These are phyloP conservation scores for Aplysina aerophoba DNA, from an alignment of 37 sponge, comb jelly and placozoan genomes.

Conservation along the genomic window DNA sequence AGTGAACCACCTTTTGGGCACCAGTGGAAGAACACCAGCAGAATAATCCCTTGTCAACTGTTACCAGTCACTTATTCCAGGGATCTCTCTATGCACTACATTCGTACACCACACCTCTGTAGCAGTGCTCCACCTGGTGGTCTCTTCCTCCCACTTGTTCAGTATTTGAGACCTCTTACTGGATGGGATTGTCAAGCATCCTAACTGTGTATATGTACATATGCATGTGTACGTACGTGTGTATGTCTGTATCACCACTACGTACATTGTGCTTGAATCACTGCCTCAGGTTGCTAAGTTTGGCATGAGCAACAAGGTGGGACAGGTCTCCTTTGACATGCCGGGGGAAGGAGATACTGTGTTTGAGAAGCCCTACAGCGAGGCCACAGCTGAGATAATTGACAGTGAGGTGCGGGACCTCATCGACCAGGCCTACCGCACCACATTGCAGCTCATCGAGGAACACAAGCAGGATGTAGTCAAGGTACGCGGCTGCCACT, in stretches of 20 bases:
- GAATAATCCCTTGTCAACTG: no score
- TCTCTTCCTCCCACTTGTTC: no score
- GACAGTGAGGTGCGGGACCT: conserved; percentile 80
- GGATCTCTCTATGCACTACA: no score
- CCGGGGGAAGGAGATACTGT: conserved; percentile 79
- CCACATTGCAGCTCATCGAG: conserved; percentile 66
- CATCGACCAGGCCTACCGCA: conserved; percentile 67
- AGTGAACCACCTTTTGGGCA: no score
- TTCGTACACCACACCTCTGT: no score
- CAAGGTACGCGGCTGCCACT: conserved; percentile 23
- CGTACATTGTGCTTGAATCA: no score
- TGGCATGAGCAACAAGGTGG: conserved; percentile 93
- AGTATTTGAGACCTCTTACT: no score
- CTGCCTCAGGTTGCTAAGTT: conserved; percentile 76
- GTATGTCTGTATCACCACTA: not conserved
- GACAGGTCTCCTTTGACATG: conserved; percentile 95
- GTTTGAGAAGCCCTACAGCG: conserved; percentile 98
- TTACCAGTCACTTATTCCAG: no score
- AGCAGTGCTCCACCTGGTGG: no score
- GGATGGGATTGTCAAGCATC: no score
- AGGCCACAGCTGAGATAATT: conserved; percentile 92
- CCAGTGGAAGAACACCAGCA: no score
- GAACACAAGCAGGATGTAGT: conserved; percentile 74
- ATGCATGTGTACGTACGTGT: not conserved
- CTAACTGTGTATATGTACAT: not conserved